Evolutionary conservation across 2,113 vertebrate genomes (phyloP).

Genomic region (Pardalotus punctatus): DNA sequence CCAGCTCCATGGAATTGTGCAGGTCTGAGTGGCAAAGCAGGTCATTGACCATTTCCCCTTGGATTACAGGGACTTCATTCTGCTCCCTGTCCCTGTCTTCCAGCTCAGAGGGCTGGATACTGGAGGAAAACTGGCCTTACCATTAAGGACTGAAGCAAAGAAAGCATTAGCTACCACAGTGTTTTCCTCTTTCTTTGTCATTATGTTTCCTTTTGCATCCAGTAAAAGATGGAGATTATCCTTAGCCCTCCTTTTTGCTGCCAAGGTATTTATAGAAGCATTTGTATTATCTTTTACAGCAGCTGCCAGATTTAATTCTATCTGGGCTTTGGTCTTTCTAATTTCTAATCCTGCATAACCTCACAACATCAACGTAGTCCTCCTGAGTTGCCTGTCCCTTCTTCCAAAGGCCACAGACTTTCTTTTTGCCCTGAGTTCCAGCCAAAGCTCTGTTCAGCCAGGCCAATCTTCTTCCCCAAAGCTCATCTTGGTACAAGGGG

Average conservation of each 20-base stretch:
- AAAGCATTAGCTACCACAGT: accelerated
- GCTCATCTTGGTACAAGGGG: background rate
- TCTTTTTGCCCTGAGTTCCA: background rate
- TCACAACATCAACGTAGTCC: background rate
- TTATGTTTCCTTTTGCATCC: background rate
- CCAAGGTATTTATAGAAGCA: background rate
- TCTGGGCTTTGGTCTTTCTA: background rate
- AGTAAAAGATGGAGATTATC: background rate
- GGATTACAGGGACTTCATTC: background rate
- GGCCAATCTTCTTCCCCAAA: background rate
- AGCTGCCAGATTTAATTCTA: background rate
- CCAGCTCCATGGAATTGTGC: background rate
- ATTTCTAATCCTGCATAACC: background rate
- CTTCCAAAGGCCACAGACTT: background rate
- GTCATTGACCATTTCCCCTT: background rate
- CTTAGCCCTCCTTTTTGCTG: background rate
- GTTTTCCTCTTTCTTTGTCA: background rate
- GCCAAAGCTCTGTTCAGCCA: background rate
- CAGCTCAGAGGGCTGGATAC: background rate
- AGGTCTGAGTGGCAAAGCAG: background rate
- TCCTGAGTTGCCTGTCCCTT: background rate
- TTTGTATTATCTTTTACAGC: background rate
- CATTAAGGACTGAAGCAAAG: background rate
- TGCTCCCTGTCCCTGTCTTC: background rate
- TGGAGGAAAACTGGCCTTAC: background rate